Percentiles rank a stretch among this genome's conserved stretches.
phyloP scores from a whole-genome alignment of 2,113 vertebrate species.

The Ariopsis seemanni region DNA sequence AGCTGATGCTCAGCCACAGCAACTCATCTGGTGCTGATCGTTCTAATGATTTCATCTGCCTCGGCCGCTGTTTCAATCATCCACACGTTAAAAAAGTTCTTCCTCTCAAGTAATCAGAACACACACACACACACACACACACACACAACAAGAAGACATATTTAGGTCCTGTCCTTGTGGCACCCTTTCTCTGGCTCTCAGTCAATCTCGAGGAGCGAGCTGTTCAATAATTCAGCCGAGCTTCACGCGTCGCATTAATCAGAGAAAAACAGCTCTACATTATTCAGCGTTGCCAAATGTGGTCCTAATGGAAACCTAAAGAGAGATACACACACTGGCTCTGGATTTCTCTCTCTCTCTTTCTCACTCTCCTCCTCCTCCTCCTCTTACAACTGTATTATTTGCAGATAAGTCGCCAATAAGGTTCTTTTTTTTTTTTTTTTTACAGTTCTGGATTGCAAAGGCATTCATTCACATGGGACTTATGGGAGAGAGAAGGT shows the following conservation, averaged over 20 bases:
- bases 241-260: constrained; percentile 47
- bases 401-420: constrained; percentile 7
- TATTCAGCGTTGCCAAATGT: constrained; percentile 52
- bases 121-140: constrained; percentile 20
- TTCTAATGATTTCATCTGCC: neutral
- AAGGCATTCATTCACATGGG: neutral
- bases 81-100: neutral
- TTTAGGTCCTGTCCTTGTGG: constrained; percentile 8
- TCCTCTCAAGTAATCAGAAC: neutral
- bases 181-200: constrained; percentile 27
- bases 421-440: neutral
- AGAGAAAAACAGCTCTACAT: constrained; percentile 55
- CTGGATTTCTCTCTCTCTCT: neutral
- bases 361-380: neutral
- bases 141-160: constrained; percentile 17
- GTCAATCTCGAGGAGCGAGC: constrained; percentile 42
- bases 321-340: constrained; percentile 3
- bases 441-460: neutral
- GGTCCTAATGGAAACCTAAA: constrained; percentile 40
- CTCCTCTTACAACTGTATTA: too few species aligned
- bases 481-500: neutral
- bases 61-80: neutral
- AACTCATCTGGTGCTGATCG: constrained; percentile 6
- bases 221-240: constrained; percentile 50
- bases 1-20: neutral